phyloP scores from a whole-genome alignment of 2,113 vertebrate species.

The Burhinus oedicnemus region DNA sequence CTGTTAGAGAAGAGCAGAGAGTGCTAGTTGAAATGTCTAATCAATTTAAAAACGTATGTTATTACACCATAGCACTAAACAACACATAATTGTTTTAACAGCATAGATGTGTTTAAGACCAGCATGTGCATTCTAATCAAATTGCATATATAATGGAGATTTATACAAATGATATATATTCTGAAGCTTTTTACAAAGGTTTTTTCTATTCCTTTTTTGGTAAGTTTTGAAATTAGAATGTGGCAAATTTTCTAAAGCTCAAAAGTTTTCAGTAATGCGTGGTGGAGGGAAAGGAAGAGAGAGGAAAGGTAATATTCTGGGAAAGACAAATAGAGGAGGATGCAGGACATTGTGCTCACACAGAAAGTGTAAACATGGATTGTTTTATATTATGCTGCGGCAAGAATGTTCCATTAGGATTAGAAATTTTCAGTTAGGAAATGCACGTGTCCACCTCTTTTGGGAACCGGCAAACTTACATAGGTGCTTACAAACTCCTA shows the following conservation, averaged over 20 bases:
- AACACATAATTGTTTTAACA: not conserved
- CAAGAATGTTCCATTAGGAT: not conserved
- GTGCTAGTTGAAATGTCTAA: slow-evolving; percentile 20
- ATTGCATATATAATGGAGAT: not conserved
- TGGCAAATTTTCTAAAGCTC: not conserved
- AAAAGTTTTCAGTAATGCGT: not conserved
- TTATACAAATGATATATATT: not conserved
- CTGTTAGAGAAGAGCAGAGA: not conserved
- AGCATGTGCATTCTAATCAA: not conserved
- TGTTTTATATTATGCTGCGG: not conserved
- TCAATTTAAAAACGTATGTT: slow-evolving; percentile 6
- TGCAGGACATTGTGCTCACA: not conserved
- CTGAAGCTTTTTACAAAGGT: not conserved
- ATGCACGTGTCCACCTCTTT: not conserved
- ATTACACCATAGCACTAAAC: not conserved
- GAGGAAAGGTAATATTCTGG: not conserved
- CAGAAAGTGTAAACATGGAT: not conserved
- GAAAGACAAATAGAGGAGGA: not conserved
- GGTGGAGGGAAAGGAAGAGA: not conserved
- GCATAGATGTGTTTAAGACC: not conserved
- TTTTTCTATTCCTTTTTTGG: not conserved
- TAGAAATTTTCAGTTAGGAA: not conserved
- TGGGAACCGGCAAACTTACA: not conserved
- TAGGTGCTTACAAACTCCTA: not conserved
- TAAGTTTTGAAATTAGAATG: not conserved